phyloP scores from a whole-genome alignment of 2,888 invertebrate genomes.

The Heteropelma amictum region DNA sequence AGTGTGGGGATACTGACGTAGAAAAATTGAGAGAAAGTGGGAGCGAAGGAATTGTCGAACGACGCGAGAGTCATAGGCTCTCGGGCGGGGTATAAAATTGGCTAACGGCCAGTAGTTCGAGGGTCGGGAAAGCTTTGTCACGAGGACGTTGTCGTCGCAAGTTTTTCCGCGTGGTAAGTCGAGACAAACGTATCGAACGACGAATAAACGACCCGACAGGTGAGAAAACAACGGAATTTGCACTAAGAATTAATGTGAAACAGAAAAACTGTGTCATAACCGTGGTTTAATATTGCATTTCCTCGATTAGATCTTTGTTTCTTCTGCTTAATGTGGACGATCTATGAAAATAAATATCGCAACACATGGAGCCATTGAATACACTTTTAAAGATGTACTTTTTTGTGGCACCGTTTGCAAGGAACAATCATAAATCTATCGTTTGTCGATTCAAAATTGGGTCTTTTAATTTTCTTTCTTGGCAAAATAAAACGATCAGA shows the following conservation, averaged over 20 bases:
- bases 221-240: slow-evolving; percentile 57
- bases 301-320: too few relatives aligned
- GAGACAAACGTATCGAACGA: slow-evolving; percentile 63
- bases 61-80: slow-evolving; percentile 15
- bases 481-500: too few relatives aligned
- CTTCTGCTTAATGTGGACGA: too few relatives aligned
- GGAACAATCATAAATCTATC: too few relatives aligned
- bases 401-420: too few relatives aligned
- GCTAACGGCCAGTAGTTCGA: slow-evolving; percentile 58
- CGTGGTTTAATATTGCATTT: too few relatives aligned
- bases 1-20: background rate
- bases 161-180: slow-evolving; percentile 57
- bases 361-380: too few relatives aligned
- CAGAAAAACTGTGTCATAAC: slow-evolving; percentile 2
- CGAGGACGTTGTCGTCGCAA: slow-evolving; percentile 34
- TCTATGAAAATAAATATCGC: too few relatives aligned
- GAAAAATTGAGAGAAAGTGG: background rate
- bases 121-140: slow-evolving; percentile 41
- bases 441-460: too few relatives aligned
- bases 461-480: too few relatives aligned
- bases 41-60: slow-evolving; percentile 12
- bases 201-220: slow-evolving; percentile 66
- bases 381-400: too few relatives aligned
- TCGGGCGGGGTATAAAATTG: slow-evolving; percentile 41
- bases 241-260: slow-evolving; percentile 19